phyloP scores from a whole-genome alignment of 2,113 vertebrate genomes.

The Brachionichthys hirsutus region DNA sequence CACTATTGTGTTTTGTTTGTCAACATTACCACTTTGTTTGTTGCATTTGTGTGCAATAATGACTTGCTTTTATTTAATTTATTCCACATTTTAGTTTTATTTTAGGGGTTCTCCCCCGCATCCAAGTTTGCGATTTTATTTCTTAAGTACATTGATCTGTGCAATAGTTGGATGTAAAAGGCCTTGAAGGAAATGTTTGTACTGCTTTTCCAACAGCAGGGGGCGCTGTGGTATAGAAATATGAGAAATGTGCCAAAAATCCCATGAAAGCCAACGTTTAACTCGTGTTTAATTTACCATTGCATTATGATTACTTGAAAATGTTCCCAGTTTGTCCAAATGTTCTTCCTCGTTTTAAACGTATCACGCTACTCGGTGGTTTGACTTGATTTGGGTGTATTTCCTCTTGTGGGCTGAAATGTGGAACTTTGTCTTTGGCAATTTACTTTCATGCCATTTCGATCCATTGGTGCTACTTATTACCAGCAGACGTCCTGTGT shows the following conservation, averaged over 20 bases:
- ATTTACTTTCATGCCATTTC: conserved; percentile 37
- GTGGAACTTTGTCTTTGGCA: conserved; percentile 21
- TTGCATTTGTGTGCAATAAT: conserved; percentile 62
- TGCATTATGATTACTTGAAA: conserved; percentile 38
- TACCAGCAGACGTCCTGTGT: conserved; percentile 64
- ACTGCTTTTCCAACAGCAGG: conserved; percentile 40
- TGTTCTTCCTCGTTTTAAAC: conserved; percentile 24
- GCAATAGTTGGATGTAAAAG: conserved; percentile 70
- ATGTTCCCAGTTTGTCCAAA: conserved; percentile 36
- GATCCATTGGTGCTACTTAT: conserved; percentile 66
- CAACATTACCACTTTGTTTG: conserved; percentile 47
- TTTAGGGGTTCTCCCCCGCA: conserved; percentile 32
- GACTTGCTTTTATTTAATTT: conserved; percentile 70
- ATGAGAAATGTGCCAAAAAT: conserved; percentile 64
- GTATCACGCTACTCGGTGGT: neutral
- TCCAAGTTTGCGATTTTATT: conserved; percentile 9
- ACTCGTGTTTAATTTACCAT: conserved; percentile 23
- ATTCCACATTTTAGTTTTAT: conserved; percentile 62
- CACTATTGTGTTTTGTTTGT: conserved; percentile 54
- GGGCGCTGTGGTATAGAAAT: conserved; percentile 44
- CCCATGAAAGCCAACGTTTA: conserved; percentile 39
- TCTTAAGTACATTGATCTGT: conserved; percentile 52
- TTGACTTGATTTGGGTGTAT: conserved; percentile 7
- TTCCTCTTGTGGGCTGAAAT: conserved; percentile 15
- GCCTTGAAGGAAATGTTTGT: conserved; percentile 45